Evolutionary conservation across 1,140 invertebrate genomes (phyloP).

Genomic region (Ceratina calcarata): DNA sequence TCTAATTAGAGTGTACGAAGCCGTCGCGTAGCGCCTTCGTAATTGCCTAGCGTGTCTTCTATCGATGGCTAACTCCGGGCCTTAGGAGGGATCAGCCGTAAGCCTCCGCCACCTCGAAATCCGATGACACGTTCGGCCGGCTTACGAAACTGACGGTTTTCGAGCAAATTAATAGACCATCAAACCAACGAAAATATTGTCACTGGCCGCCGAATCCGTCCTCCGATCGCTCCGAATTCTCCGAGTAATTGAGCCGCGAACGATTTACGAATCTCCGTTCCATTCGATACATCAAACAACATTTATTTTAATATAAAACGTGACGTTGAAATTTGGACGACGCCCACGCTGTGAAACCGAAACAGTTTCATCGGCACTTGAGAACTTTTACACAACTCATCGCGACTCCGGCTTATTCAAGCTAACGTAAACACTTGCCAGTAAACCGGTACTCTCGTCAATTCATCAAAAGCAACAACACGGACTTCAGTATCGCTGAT

Average conservation of each 20-base stretch:
- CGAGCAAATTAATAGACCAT: constrained; percentile 35
- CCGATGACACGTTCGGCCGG: constrained; percentile 32
- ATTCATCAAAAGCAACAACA: too few species aligned
- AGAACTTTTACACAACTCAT: not conserved
- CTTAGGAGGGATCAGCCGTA: constrained; percentile 31
- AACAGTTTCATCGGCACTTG: not conserved
- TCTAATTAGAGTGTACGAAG: constrained; percentile 58
- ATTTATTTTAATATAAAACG: too few species aligned
- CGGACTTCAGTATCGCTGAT: too few species aligned
- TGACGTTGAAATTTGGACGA: too few species aligned
- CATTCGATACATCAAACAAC: too few species aligned
- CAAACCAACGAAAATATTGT: constrained; percentile 15
- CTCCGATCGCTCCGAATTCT: not conserved
- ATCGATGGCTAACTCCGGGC: constrained; percentile 46
- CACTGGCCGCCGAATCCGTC: too few species aligned
- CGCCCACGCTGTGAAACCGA: not conserved
- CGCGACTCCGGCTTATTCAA: not conserved
- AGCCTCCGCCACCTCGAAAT: constrained; percentile 23
- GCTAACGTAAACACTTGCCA: not conserved
- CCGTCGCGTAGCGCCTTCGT: constrained; percentile 31
- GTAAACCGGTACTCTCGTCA: not conserved
- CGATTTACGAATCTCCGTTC: not conserved
- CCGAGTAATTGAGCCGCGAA: not conserved
- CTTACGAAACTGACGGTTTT: constrained; percentile 42
- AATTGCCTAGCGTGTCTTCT: constrained; percentile 48